Conservation (phyloP, 1,140 invertebrate species). For the Papilio polyxenes region DNA sequence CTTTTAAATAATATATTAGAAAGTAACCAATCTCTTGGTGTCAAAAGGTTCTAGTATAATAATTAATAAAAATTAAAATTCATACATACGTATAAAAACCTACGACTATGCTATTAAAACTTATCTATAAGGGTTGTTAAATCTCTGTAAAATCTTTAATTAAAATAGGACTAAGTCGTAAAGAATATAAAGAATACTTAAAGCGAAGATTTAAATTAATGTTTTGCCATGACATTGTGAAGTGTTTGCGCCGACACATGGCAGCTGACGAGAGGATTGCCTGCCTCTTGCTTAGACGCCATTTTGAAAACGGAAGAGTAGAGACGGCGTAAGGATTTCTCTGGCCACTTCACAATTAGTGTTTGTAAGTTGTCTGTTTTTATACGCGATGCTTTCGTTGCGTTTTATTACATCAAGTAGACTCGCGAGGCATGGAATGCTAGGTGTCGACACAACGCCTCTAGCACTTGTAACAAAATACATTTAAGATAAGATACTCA, state of each 20-base stretch:
- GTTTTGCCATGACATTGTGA: slow-evolving; percentile 39
- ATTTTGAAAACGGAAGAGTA: slow-evolving; percentile 62
- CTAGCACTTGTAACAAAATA: not conserved
- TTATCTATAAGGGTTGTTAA: slow-evolving; percentile 22
- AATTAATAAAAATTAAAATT: not conserved
- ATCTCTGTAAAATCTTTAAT: slow-evolving; percentile 27
- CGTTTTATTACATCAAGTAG: slow-evolving; percentile 23
- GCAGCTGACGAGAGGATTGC: slow-evolving; percentile 58
- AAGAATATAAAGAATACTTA: slow-evolving; percentile 25
- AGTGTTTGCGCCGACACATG: slow-evolving; percentile 64
- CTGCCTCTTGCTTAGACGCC: slow-evolving; percentile 55
- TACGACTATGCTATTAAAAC: not conserved
- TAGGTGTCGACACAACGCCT: slow-evolving; percentile 24
- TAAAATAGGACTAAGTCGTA: slow-evolving; percentile 27
- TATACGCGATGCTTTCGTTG: slow-evolving; percentile 23
- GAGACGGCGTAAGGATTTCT: slow-evolving; percentile 57
- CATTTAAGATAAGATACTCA: not conserved
- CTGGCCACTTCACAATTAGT: slow-evolving; percentile 50
- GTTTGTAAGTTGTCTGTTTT: slow-evolving; percentile 44
- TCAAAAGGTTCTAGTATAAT: not conserved
- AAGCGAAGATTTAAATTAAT: slow-evolving; percentile 29
- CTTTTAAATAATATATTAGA: not conserved
- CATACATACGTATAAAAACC: not conserved
- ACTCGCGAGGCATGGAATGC: not conserved
- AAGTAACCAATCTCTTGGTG: not conserved